Evolutionary conservation across 1,140 invertebrate genomes (phyloP).

Genomic region (Aleiodes sp.): DNA sequence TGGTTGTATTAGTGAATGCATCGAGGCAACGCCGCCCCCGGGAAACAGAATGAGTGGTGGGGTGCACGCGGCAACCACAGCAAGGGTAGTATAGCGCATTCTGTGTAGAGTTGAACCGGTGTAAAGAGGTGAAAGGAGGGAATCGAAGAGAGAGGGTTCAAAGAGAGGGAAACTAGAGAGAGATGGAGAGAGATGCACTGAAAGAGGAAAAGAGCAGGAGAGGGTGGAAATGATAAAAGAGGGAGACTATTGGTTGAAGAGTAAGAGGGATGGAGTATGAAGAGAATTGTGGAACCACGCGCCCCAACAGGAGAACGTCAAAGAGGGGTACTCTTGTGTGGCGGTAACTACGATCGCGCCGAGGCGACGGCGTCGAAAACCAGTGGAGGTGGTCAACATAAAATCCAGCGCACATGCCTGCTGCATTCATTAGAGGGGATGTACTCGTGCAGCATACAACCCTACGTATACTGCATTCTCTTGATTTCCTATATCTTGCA

Average conservation of each 20-base stretch:
- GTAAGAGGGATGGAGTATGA: constrained; percentile 19
- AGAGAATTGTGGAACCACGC: background rate
- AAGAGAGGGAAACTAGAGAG: constrained; percentile 20
- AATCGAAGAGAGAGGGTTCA: background rate
- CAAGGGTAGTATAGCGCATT: background rate
- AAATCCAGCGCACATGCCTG: constrained; percentile 66
- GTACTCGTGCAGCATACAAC: constrained; percentile 61
- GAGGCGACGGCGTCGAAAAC: constrained; percentile 51
- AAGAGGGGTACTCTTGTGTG: constrained; percentile 25
- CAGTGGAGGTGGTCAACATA: constrained; percentile 61
- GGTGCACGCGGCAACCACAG: constrained; percentile 28
- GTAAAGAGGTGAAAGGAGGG: constrained; percentile 8
- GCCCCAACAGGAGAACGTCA: background rate
- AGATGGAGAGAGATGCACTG: constrained; percentile 35
- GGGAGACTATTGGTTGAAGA: constrained; percentile 42
- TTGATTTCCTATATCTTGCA: constrained; percentile 43
- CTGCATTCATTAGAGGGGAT: constrained; percentile 65
- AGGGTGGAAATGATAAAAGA: constrained; percentile 48
- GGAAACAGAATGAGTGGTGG: constrained; percentile 8
- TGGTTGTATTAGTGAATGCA: background rate
- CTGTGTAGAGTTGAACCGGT: background rate
- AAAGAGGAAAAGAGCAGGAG: constrained; percentile 38
- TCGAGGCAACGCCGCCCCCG: constrained; percentile 23
- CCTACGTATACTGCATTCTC: constrained; percentile 48
- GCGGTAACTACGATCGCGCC: constrained; percentile 32